Evolutionary conservation across 2,797 vertebrate genomes (phyloP).

Genomic region (Lycodopsis pacificus): DNA sequence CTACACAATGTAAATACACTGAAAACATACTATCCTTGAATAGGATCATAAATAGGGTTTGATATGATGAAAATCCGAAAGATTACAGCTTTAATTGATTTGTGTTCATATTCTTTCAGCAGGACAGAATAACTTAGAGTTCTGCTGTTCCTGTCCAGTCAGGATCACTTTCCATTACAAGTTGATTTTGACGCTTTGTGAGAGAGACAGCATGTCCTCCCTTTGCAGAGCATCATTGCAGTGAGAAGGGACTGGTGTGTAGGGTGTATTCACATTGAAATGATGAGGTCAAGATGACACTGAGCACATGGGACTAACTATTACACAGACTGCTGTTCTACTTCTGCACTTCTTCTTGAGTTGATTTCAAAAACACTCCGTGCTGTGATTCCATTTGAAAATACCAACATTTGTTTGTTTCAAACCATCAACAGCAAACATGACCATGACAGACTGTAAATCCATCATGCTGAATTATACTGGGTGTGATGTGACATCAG

Average conservation of each 20-base stretch:
- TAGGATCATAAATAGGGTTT: not conserved
- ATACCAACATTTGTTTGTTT: not conserved
- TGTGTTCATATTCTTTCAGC: not conserved
- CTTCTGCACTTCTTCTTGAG: not conserved
- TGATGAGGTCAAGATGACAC: constrained; percentile 28
- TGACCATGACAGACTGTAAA: not conserved
- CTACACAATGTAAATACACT: too few species aligned
- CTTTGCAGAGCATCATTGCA: constrained; percentile 5
- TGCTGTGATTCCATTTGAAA: not conserved
- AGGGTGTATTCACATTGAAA: constrained; percentile 3
- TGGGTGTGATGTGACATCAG: constrained; percentile 12
- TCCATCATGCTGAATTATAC: constrained; percentile 4
- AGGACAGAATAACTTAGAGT: not conserved
- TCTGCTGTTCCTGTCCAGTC: not conserved
- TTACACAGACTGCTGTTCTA: not conserved
- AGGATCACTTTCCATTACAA: not conserved
- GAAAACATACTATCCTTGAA: not conserved
- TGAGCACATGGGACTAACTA: not conserved
- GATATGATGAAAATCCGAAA: not conserved
- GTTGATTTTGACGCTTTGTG: not conserved
- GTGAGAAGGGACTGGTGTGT: constrained; percentile 4
- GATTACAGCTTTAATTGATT: not conserved
- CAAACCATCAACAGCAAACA: constrained; percentile 25
- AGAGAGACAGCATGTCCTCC: not conserved
- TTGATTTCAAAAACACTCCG: not conserved